phyloP scores from a whole-genome alignment of 1,140 invertebrate genomes.

The Thaumetopoea pityocampa region DNA sequence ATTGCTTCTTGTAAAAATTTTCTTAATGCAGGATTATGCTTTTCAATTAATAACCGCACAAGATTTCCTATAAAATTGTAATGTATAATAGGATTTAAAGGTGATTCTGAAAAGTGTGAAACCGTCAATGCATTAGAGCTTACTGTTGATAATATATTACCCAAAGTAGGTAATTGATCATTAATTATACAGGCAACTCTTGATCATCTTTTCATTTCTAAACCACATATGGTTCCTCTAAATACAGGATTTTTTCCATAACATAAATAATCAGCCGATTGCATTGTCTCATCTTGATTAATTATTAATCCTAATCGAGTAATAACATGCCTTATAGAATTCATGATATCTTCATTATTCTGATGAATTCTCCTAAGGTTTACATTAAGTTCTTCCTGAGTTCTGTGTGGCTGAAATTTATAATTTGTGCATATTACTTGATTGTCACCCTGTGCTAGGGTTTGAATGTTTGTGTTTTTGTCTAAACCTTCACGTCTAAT shows the following conservation, averaged over 20 bases:
- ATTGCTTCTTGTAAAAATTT: neutral
- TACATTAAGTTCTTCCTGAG: neutral
- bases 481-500: neutral
- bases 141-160: constrained; percentile 10
- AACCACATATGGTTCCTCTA: constrained; percentile 1
- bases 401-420: neutral
- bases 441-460: neutral
- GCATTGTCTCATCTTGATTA: constrained; percentile 10
- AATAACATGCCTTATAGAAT: neutral
- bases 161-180: too few species aligned
- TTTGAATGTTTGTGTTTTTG: neutral
- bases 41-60: too few species aligned
- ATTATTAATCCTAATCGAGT: constrained; percentile 1
- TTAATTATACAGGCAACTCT: constrained; percentile 10
- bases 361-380: neutral
- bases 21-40: neutral
- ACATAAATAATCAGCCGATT: constrained; percentile 6
- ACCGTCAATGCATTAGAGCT: constrained; percentile 10
- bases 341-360: neutral
- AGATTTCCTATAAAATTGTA: neutral
- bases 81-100: neutral
- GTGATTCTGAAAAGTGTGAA: constrained; percentile 1
- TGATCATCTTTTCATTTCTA: constrained; percentile 13
- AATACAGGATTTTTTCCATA: constrained; percentile 9
- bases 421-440: neutral